A percentile compares a stretch with the other conserved stretches of the same genome.
Conservation (phyloP, 2,113 vertebrate species). For the Irena cyanogastra region DNA sequence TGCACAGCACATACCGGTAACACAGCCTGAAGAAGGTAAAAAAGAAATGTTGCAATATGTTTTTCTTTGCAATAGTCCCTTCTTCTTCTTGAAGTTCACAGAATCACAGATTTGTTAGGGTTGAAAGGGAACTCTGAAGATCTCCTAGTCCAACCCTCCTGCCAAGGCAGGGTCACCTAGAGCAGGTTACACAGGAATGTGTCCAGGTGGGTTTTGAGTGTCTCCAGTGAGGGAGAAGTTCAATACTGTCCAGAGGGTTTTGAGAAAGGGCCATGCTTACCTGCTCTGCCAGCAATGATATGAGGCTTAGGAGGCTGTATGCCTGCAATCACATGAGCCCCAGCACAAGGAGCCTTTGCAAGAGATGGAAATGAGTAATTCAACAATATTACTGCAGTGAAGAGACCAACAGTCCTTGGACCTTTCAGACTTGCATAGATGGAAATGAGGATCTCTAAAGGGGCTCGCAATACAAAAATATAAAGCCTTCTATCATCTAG, state of each 20-base stretch:
- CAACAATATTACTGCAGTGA: neutral
- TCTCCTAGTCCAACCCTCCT: neutral
- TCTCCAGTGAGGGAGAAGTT: neutral
- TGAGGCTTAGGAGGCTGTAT: neutral
- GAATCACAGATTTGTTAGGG: neutral
- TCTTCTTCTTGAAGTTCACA: neutral
- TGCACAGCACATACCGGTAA: neutral
- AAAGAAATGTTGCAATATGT: neutral
- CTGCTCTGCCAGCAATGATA: neutral
- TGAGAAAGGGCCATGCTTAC: neutral
- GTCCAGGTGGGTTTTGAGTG: neutral
- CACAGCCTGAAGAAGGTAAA: neutral
- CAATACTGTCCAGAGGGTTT: neutral
- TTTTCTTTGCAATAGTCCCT: neutral
- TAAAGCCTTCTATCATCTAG: neutral
- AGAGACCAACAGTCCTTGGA: neutral
- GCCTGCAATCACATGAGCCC: fast-evolving
- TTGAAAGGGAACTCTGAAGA: neutral
- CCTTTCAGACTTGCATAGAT: neutral
- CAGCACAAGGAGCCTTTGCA: neutral
- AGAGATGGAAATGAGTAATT: neutral
- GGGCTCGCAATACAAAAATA: neutral
- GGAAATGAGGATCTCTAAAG: neutral
- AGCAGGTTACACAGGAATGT: neutral
- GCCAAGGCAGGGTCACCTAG: neutral